Base-by-base conservation (phyloP, 2,888 invertebrate species). In the Capitulum mitella region DNA sequence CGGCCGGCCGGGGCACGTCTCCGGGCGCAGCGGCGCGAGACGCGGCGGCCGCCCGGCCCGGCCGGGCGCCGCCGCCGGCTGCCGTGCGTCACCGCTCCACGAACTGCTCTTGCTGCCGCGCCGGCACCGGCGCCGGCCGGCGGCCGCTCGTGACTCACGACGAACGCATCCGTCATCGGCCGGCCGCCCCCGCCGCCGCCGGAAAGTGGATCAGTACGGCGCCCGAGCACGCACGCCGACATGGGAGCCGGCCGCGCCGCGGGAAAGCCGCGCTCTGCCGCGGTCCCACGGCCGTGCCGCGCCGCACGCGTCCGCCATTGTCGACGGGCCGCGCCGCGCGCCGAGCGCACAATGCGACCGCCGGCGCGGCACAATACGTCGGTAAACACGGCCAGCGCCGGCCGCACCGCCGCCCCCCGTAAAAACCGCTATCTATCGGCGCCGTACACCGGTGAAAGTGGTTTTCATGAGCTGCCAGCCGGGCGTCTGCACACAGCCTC, bases 381-480 rank as follows among this genome's bases (percentile, higher is more conserved):
- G 34, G 64, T 64, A 64, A 64, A 64, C 64, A 64, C 0, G 32
- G 64, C 64, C 14, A 34, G 34, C 64, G 64, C 64, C 3, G 34
- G 34, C 19, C 32, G 16, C 5, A 19, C 51, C 34, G 34, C 64
- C 64, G 58, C 64, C 16, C n/a, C 34, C 34, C 64, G 64, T 64
- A 34, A 32, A 64, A 34, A 64, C 34, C 8, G 34, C 29, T 19
- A 34, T 34, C 16, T 34, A 34, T 32, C 64, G 34, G 64, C 19
- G 34, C 32, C 19, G 64, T 64, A 64, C 64, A 64, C 32, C 16
- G 64, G 64, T 64, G 64, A 64, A 64, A 64, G 64, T 64, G 14
- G 64, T 64, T 34, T 34, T 64, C 19, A 34, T 64, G 29, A 34
- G 64, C 64, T 34, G 64, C 34, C 34, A 29, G 34, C 64, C 64